Conservation (phyloP, 2,797 vertebrate species). For the Pantherophis vulpinus region DNA sequence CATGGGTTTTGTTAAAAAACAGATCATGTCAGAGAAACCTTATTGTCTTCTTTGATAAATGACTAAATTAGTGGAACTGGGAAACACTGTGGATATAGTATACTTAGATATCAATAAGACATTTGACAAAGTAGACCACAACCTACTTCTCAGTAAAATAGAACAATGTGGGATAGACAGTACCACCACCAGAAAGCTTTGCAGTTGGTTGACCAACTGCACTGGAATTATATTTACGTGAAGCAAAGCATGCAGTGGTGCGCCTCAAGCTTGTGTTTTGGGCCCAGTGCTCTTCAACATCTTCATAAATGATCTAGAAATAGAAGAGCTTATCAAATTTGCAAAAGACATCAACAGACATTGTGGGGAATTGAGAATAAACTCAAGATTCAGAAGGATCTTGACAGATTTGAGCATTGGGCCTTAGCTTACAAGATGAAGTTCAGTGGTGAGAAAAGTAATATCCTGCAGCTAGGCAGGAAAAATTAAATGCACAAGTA, state of each 20-base stretch:
- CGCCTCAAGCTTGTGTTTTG: neutral
- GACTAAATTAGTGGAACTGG: neutral
- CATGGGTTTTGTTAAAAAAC: neutral
- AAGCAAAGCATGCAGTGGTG: neutral
- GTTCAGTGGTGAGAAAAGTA: neutral
- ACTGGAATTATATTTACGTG: neutral
- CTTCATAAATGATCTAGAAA: neutral
- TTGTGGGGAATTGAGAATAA: neutral
- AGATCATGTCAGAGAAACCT: neutral
- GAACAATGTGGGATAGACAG: neutral
- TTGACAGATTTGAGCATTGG: neutral
- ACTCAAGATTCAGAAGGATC: neutral
- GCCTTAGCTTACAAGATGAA: neutral
- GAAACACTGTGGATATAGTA: neutral
- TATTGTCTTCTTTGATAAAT: neutral
- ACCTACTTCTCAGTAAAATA: neutral
- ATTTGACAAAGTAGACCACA: neutral
- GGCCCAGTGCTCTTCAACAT: neutral
- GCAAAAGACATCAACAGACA: neutral
- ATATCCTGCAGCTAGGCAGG: neutral
- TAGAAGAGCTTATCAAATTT: neutral
- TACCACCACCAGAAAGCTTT: neutral
- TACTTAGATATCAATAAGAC: neutral
- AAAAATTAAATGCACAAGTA: neutral
- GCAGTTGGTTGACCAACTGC: neutral